These are phyloP conservation scores for Pseudochromis fuscus DNA, from an alignment of 2,797 vertebrate species.

Conservation along the genomic window DNA sequence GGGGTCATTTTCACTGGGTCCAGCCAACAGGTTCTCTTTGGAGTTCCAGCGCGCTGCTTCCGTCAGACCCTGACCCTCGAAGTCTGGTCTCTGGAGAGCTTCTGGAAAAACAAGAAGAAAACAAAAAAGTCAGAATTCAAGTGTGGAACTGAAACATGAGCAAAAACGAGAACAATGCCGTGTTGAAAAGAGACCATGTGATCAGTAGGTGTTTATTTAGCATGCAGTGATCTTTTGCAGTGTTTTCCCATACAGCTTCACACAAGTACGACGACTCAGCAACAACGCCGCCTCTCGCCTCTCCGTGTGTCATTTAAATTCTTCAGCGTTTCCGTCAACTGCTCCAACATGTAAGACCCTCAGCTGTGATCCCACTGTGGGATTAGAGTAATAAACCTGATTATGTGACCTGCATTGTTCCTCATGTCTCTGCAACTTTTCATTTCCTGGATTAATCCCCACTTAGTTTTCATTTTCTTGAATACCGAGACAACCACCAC, in stretches of 20 bases:
- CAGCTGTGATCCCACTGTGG: slow-evolving; percentile 47
- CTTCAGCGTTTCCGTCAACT: slow-evolving; percentile 30
- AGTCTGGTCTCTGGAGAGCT: slow-evolving; percentile 97
- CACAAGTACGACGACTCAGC: slow-evolving; percentile 33
- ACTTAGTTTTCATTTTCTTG: slow-evolving; percentile 59
- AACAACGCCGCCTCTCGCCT: slow-evolving; percentile 22
- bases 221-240: slow-evolving; percentile 18
- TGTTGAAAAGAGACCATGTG: not conserved
- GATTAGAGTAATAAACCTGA: slow-evolving; percentile 53
- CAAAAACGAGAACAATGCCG: slow-evolving; percentile 35
- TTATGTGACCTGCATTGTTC: slow-evolving; percentile 48
- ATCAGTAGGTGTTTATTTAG: slow-evolving; percentile 34
- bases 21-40: slow-evolving; percentile 96
- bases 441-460: slow-evolving; percentile 74
- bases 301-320: slow-evolving; percentile 31
- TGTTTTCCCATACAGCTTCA: slow-evolving; percentile 35
- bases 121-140: slow-evolving; percentile 7
- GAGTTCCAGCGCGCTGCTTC: slow-evolving; percentile 99
- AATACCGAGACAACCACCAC: slow-evolving; percentile 43
- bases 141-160: slow-evolving; percentile 11
- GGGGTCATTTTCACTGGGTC: slow-evolving; percentile 97
- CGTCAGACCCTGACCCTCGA: slow-evolving; percentile 93
- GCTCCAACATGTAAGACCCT: slow-evolving; percentile 38
- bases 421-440: slow-evolving; percentile 55
- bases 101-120: slow-evolving; percentile 80